Percentiles rank a stretch among this genome's conserved stretches.
phyloP scores from a whole-genome alignment of 1,140 invertebrate genomes.

The Euura saliciscinereae region DNA sequence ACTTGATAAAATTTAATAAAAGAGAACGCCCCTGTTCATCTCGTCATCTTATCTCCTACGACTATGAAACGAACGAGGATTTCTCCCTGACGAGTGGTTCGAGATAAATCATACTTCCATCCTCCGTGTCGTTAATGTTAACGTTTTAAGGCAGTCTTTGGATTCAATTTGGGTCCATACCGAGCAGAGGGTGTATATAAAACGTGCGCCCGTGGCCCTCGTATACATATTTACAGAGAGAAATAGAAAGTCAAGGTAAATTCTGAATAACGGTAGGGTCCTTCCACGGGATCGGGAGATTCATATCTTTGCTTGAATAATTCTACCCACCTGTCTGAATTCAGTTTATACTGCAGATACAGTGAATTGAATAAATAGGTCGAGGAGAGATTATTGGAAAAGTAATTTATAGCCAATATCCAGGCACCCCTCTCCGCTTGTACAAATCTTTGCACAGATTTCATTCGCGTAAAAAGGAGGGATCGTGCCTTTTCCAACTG shows the following conservation, averaged over 20 bases:
- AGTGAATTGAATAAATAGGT: slow-evolving; percentile 6
- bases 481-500: background rate
- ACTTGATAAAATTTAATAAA: background rate
- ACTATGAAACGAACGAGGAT: background rate
- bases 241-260: background rate
- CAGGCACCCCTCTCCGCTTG: too few species aligned
- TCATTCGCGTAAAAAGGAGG: too few species aligned
- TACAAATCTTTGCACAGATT: too few species aligned
- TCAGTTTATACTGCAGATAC: slow-evolving; percentile 3
- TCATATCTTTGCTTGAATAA: slow-evolving; percentile 4
- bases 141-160: background rate
- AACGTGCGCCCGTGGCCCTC: too few species aligned
- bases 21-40: background rate
- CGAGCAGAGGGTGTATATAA: too few species aligned
- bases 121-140: background rate
- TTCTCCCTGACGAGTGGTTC: background rate
- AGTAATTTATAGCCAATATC: slow-evolving; percentile 6
- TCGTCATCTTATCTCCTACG: background rate
- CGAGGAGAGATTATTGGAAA: slow-evolving; percentile 4
- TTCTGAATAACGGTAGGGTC: background rate
- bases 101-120: background rate
- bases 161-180: background rate
- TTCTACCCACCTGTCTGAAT: background rate
- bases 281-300: background rate
- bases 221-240: too few species aligned